Base-by-base conservation (phyloP, 2,888 invertebrate species). In the Anodontia alba region DNA sequence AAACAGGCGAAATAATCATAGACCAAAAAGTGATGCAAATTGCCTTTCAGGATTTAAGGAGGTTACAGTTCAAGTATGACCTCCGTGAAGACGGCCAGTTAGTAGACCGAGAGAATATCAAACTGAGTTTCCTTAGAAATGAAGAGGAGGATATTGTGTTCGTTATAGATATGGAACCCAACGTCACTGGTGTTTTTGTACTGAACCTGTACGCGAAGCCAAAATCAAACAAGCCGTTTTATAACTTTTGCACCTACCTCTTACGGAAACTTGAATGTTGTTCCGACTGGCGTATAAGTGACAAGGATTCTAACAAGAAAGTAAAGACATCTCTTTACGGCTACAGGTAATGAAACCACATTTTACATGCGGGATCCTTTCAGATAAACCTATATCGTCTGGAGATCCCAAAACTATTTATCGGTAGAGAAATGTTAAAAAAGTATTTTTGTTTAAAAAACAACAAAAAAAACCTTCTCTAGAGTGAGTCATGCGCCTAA, bases 231-330 rank as follows among this genome's bases (percentile, higher is more conserved):
- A 71, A 73, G 36, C 36, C 70, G 0, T 82, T 79, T 49, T 31
- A 73, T 8, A 83, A 76, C 49, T 78, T 82, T 33, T 85, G 85
- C 42, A 85, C 78, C 57, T 85, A 85, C 31, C 46, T 78, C 0
- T 51, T 85, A 23, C 43, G 69, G 49, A 85, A 83, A 33, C 49
- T 69, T 42, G 69, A 69, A 33, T 69, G 23, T 43, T 26, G 23
- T 8, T 2, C 26, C 7, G 69, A 69, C 15, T 17, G 31, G 5
- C 7, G 33, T 5, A 3, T 7, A 20, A 15, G 33, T 17, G 17
- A 1, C 33, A 54, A 54, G 23, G 7, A n/a, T 33, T 29, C 29
- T 69, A 43, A 42, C 15, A 69, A 69, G 69, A 46, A 69, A 69
- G 62, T 23, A 3, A 62, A 26, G 17, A 33, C 62, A 17, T 33